Percentiles rank a stretch among this genome's conserved stretches.
Conservation (phyloP, 2,888 invertebrate genomes). For the Crepidodera aurea region DNA sequence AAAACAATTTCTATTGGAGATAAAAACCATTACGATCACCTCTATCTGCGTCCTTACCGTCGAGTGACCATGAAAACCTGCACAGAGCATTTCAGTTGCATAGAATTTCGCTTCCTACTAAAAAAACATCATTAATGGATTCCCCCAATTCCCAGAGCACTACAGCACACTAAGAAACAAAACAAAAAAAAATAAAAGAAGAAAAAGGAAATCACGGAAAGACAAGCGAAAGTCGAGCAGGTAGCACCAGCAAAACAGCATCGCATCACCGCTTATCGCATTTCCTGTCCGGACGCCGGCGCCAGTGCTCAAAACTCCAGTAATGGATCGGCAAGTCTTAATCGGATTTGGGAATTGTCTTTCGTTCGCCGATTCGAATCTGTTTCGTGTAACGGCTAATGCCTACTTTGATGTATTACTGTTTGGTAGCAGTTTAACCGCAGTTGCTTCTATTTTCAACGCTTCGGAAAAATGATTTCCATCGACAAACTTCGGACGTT, state of each 20-base stretch:
- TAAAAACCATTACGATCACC: too few relatives aligned
- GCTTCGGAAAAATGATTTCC: constrained; percentile 21
- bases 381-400: constrained; percentile 54
- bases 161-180: background rate
- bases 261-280: constrained; percentile 40
- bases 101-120: too few relatives aligned
- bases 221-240: constrained; percentile 17
- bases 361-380: constrained; percentile 46
- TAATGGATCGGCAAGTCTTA: constrained; percentile 57
- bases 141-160: constrained; percentile 16
- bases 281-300: constrained; percentile 58
- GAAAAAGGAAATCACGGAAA: constrained; percentile 1
- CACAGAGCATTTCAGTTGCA: too few relatives aligned
- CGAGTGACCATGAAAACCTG: too few relatives aligned
- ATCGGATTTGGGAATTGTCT: constrained; percentile 55
- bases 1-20: too few relatives aligned
- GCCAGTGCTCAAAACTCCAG: constrained; percentile 46
- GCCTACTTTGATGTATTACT: constrained; percentile 47
- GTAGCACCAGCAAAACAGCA: background rate
- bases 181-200: constrained; percentile 4
- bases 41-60: too few relatives aligned
- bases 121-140: constrained; percentile 15
- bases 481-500: too few relatives aligned
- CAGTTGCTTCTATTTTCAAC: constrained; percentile 36
- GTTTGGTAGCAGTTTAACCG: constrained; percentile 45